A percentile compares a stretch with the other conserved stretches of the same genome.
Evolutionary conservation across 2,888 invertebrate species (phyloP).

Genomic region (Tenthredo mesomela): DNA sequence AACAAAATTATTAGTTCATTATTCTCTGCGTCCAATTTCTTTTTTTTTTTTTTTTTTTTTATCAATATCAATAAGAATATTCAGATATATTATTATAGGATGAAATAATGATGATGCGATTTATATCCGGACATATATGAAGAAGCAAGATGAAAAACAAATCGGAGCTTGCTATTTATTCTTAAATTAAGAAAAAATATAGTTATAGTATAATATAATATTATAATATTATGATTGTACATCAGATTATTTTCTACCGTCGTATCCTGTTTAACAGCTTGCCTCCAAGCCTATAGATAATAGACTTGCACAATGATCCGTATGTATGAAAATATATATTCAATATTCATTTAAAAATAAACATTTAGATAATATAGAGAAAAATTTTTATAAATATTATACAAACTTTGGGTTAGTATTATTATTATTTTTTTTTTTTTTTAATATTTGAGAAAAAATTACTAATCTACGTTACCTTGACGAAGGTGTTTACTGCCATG

Average conservation of each 20-base stretch:
- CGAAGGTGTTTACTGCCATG: conserved; percentile 99
- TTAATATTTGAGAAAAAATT: conserved; percentile 56
- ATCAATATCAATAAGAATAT: conserved; percentile 58
- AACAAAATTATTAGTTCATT: conserved; percentile 69
- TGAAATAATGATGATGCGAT: conserved; percentile 7
- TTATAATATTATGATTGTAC: neutral
- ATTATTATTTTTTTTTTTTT: neutral
- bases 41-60: neutral
- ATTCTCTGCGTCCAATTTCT: conserved; percentile 62
- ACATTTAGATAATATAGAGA: conserved; percentile 59
- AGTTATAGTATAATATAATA: neutral
- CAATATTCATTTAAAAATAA: conserved; percentile 58
- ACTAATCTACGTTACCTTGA: conserved; percentile 87
- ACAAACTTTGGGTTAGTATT: conserved; percentile 59
- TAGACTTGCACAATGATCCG: conserved; percentile 69
- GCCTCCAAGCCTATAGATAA: conserved; percentile 69
- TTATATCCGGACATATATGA: conserved; percentile 11
- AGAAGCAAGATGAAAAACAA: conserved; percentile 46
- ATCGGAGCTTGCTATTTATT: conserved; percentile 20
- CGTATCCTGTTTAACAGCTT: conserved; percentile 65
- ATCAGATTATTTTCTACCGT: conserved; percentile 35
- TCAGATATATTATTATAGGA: neutral
- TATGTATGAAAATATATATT: conserved; percentile 58
- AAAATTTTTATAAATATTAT: conserved; percentile 55
- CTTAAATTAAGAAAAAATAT: conserved; percentile 19